Conservation (phyloP, 2,797 vertebrate genomes). For the Anguilla anguilla region DNA sequence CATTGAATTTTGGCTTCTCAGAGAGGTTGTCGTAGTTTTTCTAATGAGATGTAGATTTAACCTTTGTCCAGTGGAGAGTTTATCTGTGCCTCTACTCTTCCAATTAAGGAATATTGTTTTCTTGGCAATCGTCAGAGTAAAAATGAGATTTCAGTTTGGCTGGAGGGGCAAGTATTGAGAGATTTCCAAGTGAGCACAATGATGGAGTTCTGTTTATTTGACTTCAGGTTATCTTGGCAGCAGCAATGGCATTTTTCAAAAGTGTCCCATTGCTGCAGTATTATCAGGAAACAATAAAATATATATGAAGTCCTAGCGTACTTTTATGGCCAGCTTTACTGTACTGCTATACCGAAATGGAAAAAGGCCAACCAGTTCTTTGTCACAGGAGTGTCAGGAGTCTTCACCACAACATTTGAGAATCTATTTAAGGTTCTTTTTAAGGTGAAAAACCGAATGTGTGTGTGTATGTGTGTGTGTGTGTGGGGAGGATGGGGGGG, state of each 20-base stretch:
- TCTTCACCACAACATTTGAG: background rate
- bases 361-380: background rate
- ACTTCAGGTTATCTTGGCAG: background rate
- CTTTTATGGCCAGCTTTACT: background rate
- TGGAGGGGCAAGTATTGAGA: background rate
- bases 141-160: background rate
- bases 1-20: background rate
- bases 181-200: background rate
- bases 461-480: no score
- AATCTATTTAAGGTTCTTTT: background rate
- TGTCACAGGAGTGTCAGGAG: background rate
- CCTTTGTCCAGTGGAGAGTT: background rate
- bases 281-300: background rate
- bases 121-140: background rate
- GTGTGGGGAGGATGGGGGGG: no score
- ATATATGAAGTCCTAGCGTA: background rate
- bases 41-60: slow-evolving; percentile 1
- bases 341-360: background rate
- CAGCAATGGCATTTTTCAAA: slow-evolving; percentile 1
- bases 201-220: background rate
- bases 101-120: slow-evolving; percentile 2
- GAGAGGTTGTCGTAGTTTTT: background rate
- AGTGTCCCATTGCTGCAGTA: background rate
- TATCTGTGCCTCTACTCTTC: background rate
- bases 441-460: background rate